Evolutionary conservation across 1,140 invertebrate species (phyloP).

Genomic region (Procambarus virginalis): DNA sequence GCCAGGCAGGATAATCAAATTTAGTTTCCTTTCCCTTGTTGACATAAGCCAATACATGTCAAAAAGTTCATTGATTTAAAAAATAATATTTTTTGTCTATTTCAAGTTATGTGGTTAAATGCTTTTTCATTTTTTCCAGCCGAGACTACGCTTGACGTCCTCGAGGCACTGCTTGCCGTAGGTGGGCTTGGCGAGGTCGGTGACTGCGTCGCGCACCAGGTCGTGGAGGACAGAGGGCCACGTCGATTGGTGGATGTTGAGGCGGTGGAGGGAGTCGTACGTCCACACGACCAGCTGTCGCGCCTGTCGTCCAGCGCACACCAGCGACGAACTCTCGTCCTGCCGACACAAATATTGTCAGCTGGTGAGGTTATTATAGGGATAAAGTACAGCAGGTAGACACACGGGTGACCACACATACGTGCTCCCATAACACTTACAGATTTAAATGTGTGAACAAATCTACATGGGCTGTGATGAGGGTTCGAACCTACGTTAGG

Average conservation of each 20-base stretch:
- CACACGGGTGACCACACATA: no score
- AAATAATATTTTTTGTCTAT: no score
- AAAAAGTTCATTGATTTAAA: no score
- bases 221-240: conserved; percentile 61
- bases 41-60: no score
- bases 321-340: conserved; percentile 40
- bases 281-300: conserved; percentile 56
- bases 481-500: no score
- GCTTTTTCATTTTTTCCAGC: conserved; percentile 52
- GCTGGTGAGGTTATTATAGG: no score
- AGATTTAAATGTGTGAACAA: no score
- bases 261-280: conserved; percentile 40
- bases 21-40: no score
- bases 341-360: conserved; percentile 2
- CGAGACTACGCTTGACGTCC: conserved; percentile 46
- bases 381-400: no score
- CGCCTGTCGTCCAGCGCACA: conserved; percentile 34
- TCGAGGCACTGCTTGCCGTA: conserved; percentile 61
- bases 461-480: no score
- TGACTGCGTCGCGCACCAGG: conserved; percentile 52
- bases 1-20: no score
- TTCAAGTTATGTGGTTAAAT: background rate
- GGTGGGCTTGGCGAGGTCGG: conserved; percentile 49
- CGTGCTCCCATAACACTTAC: no score
- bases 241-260: conserved; percentile 47